Conservation (phyloP, 1,140 invertebrate species). For the Pseudomyrmex sp. region DNA sequence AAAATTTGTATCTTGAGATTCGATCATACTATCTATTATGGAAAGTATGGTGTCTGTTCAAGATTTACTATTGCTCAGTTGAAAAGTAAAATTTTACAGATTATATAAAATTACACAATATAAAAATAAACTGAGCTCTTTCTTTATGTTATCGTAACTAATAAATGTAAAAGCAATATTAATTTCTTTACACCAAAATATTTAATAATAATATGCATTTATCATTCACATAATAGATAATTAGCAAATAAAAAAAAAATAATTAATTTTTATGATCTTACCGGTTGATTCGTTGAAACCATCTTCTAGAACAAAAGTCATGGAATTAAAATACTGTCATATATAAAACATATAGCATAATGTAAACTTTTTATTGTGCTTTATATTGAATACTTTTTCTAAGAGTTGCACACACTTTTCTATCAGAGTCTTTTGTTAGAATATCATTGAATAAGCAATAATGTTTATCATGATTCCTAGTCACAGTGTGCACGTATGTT, state of each 20-base stretch:
- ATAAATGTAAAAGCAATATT: conserved; percentile 6
- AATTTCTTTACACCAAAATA: conserved; percentile 1
- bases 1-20: conserved; percentile 77
- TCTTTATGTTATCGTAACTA: conserved; percentile 9
- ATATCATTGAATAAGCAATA: no score
- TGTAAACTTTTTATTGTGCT: conserved; percentile 30
- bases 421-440: no score
- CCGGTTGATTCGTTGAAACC: conserved; percentile 79
- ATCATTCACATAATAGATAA: conserved; percentile 15
- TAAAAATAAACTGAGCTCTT: conserved; percentile 70
- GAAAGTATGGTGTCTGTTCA: conserved; percentile 82
- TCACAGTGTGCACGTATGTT: no score
- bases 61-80: conserved; percentile 80
- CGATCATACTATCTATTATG: conserved; percentile 75
- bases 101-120: conserved; percentile 68
- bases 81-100: conserved; percentile 61
- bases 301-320: conserved; percentile 74
- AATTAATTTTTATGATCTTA: conserved; percentile 69
- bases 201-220: conserved; percentile 6
- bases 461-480: no score
- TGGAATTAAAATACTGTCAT: background rate
- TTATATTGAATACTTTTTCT: background rate
- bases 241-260: background rate
- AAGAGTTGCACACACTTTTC: no score
- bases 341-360: background rate